Evolutionary conservation across 2,888 invertebrate species (phyloP).

Genomic region (Stenoptilia bipunctidactyla): DNA sequence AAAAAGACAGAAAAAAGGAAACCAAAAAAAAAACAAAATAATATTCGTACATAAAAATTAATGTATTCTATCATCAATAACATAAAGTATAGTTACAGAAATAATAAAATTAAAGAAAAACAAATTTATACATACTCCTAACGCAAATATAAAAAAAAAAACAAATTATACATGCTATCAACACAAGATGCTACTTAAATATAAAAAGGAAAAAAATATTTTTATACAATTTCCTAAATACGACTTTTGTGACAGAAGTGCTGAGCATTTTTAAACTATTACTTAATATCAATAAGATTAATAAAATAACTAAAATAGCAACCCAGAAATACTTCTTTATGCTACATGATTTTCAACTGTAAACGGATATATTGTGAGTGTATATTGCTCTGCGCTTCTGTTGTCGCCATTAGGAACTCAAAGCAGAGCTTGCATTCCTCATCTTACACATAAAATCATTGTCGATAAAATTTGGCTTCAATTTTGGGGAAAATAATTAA

Average conservation of each 20-base stretch:
- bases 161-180: constrained; percentile 66
- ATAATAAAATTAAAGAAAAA: constrained; percentile 69
- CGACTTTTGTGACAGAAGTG: constrained; percentile 23
- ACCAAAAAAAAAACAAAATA: constrained; percentile 50
- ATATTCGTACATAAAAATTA: constrained; percentile 68
- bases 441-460: constrained; percentile 32
- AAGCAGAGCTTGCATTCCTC: constrained; percentile 37
- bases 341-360: too few relatives aligned
- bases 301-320: too few relatives aligned
- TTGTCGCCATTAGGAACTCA: neutral
- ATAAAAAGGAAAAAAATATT: constrained; percentile 52
- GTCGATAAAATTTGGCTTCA: constrained; percentile 55
- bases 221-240: constrained; percentile 64
- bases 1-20: constrained; percentile 26
- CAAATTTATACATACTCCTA: constrained; percentile 70
- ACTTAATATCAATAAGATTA: too few relatives aligned
- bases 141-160: constrained; percentile 62
- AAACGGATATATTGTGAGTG: too few relatives aligned
- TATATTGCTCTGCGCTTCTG: neutral
- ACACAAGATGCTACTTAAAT: constrained; percentile 49
- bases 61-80: constrained; percentile 70
- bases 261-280: too few relatives aligned
- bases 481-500: constrained; percentile 39
- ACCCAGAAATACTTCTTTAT: too few relatives aligned
- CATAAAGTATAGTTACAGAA: constrained; percentile 68